Evolutionary conservation across 2,797 vertebrate genomes (phyloP), one percentile per base, ranked within the genome.

Genomic region (Lindbergichthys nudifrons): DNA sequence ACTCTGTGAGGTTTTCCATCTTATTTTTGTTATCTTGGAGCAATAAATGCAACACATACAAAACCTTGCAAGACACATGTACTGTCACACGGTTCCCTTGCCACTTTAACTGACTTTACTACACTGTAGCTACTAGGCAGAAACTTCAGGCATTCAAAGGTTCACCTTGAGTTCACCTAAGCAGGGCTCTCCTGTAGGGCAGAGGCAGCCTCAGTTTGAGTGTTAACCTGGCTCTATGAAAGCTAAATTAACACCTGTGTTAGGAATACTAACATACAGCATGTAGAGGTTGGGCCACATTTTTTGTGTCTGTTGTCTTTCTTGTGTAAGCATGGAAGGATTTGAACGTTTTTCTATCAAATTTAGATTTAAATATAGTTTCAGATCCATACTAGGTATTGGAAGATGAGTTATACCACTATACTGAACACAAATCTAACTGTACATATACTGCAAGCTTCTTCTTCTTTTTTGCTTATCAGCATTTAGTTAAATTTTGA

Each of bases 241-340:
- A 79, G 60, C 64, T 76, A 72, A 54, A 75, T 76, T 61, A 60
- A 72, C 58, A 78, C 43, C 45, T 41, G 4, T 73, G 47, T 61
- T 70, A 48, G 65, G 53, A 58, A 74, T 68, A 23, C 23, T 73
- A 72, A 62, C 60, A 32, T 77, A 21, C 62, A 60, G 47, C 51
- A 58, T 72, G 64, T 54, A n/a, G 46, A 41, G 21, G 68, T 83
- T 81, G 61, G 77, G 70, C 85, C 78, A 82, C 32, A 14, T 84
- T 81, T 73, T 72, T 74, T 59, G 56, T 71, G 46, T 74, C 42
- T 16, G 5, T 54, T 70, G 39, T 64, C 43, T 53, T 41, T 73
- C 41, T 77, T 52, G 42, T 77, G 30, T 42, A 72, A 62, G 43
- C 48, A 53, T 66, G 32, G 14, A 3, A 69, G 56, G 56, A 65